phyloP scores from a whole-genome alignment of 1,140 invertebrate species.

The Triops cancriformis region DNA sequence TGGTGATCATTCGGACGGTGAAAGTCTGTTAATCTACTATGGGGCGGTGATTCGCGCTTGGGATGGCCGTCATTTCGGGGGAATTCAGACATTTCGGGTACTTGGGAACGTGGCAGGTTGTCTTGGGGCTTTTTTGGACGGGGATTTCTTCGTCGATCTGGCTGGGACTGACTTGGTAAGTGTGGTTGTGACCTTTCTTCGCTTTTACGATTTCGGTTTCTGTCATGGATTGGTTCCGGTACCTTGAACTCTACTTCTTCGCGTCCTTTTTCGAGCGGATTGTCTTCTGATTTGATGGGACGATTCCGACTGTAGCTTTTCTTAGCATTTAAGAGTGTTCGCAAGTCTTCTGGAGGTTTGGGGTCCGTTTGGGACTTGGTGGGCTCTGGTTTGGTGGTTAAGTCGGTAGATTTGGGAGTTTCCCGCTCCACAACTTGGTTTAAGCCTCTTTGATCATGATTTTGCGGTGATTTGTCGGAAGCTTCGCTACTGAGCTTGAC shows the following conservation, averaged over 20 bases:
- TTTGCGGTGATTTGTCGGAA: background rate
- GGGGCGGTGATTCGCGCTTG: background rate
- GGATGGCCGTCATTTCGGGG: background rate
- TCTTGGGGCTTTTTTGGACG: background rate
- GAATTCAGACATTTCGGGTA: too few species aligned
- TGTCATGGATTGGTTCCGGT: background rate
- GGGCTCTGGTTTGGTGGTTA: background rate
- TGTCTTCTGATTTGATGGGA: background rate
- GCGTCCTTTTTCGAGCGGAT: background rate
- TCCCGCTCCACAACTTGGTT: background rate
- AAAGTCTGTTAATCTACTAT: background rate
- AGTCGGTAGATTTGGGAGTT: background rate
- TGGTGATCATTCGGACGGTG: background rate
- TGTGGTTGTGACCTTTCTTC: background rate
- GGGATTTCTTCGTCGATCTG: background rate
- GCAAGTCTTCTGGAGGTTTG: background rate
- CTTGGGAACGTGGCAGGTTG: background rate
- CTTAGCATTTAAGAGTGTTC: background rate
- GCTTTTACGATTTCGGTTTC: background rate
- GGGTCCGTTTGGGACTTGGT: background rate
- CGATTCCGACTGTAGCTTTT: background rate
- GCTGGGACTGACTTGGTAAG: background rate
- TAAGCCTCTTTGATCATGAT: background rate
- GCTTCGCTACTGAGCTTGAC: constrained; percentile 30
- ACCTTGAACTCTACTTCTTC: background rate